These are phyloP conservation scores for Hypomecis punctinalis DNA, from an alignment of 2,888 invertebrate genomes.

Conservation along the genomic window DNA sequence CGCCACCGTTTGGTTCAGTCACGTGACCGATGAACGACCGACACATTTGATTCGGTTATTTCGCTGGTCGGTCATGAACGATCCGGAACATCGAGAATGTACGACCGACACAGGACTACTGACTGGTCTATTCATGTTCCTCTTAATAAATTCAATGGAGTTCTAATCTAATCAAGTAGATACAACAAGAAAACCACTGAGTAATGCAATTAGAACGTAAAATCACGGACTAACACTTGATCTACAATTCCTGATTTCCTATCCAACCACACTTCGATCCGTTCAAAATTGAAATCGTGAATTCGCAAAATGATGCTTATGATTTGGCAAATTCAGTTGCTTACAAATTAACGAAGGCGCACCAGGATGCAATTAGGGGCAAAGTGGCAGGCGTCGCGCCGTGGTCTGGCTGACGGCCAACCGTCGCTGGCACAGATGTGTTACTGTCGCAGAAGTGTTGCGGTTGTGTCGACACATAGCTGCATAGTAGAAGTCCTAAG, in stretches of 20 bases:
- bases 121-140: too few species aligned
- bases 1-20: too few species aligned
- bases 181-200: too few species aligned
- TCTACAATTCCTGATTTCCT: neutral
- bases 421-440: slow-evolving; percentile 27
- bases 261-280: neutral
- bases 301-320: slow-evolving; percentile 15
- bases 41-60: too few species aligned
- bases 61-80: too few species aligned
- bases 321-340: slow-evolving; percentile 34
- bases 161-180: too few species aligned
- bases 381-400: slow-evolving; percentile 52
- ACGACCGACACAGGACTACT: too few species aligned
- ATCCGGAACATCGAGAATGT: too few species aligned
- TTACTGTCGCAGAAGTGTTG: slow-evolving; percentile 17
- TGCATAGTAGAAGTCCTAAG: neutral
- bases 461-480: slow-evolving; percentile 2
- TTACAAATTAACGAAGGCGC: slow-evolving; percentile 41
- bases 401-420: slow-evolving; percentile 55
- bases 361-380: slow-evolving; percentile 61
- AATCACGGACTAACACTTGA: neutral
- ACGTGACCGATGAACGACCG: too few species aligned
- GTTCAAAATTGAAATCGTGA: slow-evolving; percentile 6
- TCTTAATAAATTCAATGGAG: too few species aligned
- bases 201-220: too few species aligned